phyloP scores from a whole-genome alignment of 2,797 vertebrate species.

The Sebastes miniatus region DNA sequence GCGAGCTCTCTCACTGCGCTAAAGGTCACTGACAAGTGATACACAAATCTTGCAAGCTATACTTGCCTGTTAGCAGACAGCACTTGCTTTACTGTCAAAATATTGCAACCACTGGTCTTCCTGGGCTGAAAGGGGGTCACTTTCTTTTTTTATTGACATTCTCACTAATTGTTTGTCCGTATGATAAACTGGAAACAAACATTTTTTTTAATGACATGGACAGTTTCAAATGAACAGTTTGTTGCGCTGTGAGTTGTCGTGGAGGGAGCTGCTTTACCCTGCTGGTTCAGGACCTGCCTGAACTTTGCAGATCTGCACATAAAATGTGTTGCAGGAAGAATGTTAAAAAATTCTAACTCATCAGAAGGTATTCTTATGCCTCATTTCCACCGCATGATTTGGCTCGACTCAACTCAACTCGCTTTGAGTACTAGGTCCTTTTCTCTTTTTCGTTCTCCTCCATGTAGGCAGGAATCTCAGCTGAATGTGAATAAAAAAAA shows the following conservation, averaged over 20 bases:
- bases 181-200: neutral
- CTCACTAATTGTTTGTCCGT: neutral
- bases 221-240: neutral
- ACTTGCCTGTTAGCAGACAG: slow-evolving; percentile 12
- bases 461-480: too few species aligned
- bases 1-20: slow-evolving; percentile 7
- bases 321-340: neutral
- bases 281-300: neutral
- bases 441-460: too few species aligned
- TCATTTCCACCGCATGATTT: neutral
- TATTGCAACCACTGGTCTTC: neutral
- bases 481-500: too few species aligned
- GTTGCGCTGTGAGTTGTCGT: neutral
- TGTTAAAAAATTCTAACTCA: neutral
- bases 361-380: neutral
- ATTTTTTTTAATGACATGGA: neutral
- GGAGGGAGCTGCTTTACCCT: neutral
- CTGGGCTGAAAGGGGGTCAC: neutral
- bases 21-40: slow-evolving; percentile 44
- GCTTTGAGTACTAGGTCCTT: neutral
- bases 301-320: neutral
- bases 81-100: slow-evolving; percentile 4
- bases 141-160: neutral
- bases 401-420: neutral
- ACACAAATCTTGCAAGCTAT: neutral